Evolutionary conservation across 23 tunicate species (phyloP), one percentile per base, ranked within the genome.

Genomic region (Phallusia fumigata): DNA sequence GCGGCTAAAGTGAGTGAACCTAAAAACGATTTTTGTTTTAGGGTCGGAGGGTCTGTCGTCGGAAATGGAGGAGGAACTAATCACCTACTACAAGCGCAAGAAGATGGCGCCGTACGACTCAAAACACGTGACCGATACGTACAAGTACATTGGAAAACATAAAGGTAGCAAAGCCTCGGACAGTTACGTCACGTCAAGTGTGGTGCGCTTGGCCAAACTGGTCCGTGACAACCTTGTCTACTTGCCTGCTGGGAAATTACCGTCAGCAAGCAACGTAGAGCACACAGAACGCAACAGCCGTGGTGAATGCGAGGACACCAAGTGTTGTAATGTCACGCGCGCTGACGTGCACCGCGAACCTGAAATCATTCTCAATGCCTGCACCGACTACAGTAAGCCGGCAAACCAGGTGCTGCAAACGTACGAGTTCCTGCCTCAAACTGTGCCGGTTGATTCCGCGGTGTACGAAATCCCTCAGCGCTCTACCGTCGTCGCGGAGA

Each of bases 31-130:
- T 58, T 6, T 0, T 21, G 44, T 47, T 76, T 0, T 51, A 89
- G 97, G 97, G 0, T 18, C 85, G 21, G 86, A 87, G 36, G 91
- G 85, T 11, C 83, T 92, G 52, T 74, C 97, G 28, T 44, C 75
- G 0, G 97, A 92, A 80, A 92, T 87, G 86, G 88, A 92, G 52
- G 82, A 76, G 32, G 97, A 92, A 76, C 32, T 92, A 28, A 82
- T 79, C 36, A 12, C 81, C 19, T 86, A 87, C 65, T 92, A 83
- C 69, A 30, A 87, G 40, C 36, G 40, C 19, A 79, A 79, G 36
- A 31, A 52, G 16, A 31, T 30, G 19, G 11, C 34, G 6, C 83
- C 36, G 10, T 31, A 44, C 19, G 83, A 79, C 72, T 40, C 36
- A n/a, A 31, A 53, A 19, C 72, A 33, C 31, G 83, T 79, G 34